These are phyloP conservation scores for Timandra comae DNA, from an alignment of 2,888 invertebrate species.

Conservation along the genomic window DNA sequence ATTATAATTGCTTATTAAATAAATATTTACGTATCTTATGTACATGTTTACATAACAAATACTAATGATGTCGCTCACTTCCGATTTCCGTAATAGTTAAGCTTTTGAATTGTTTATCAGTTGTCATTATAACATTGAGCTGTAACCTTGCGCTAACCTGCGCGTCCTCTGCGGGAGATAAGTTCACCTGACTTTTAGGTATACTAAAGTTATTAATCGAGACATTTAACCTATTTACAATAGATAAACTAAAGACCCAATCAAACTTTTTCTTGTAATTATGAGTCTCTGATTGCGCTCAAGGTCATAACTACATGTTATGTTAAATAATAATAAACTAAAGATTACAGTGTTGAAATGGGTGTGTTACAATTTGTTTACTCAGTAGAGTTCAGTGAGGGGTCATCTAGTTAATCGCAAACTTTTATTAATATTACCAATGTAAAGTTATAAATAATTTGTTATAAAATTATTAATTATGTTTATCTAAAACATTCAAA, in stretches of 20 bases:
- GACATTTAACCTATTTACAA: slow-evolving; percentile 11
- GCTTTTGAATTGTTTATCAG: slow-evolving; percentile 19
- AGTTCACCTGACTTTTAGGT: slow-evolving; percentile 14
- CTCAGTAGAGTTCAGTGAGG: too few species aligned
- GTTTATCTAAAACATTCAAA: too few species aligned
- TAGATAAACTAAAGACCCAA: slow-evolving; percentile 11
- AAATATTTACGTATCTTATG: slow-evolving; percentile 57
- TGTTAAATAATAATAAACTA: too few species aligned
- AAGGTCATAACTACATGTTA: too few species aligned
- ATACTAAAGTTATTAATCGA: slow-evolving; percentile 5
- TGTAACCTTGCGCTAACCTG: slow-evolving; percentile 15
- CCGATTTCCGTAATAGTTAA: slow-evolving; percentile 35
- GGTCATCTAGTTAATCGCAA: too few species aligned
- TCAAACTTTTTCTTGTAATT: slow-evolving; percentile 2
- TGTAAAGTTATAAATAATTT: too few species aligned
- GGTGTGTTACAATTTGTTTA: too few species aligned
- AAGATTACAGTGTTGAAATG: too few species aligned
- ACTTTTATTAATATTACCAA: too few species aligned
- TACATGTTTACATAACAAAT: slow-evolving; percentile 61
- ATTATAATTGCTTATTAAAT: slow-evolving; percentile 33
- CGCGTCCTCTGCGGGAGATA: slow-evolving; percentile 24
- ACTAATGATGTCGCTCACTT: slow-evolving; percentile 46
- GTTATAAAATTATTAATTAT: too few species aligned
- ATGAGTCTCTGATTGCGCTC: too few species aligned
- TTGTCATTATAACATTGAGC: slow-evolving; percentile 22